These are phyloP conservation scores for Adelognathus sp. DNA, from an alignment of 2,888 invertebrate species.

Conservation along the genomic window DNA sequence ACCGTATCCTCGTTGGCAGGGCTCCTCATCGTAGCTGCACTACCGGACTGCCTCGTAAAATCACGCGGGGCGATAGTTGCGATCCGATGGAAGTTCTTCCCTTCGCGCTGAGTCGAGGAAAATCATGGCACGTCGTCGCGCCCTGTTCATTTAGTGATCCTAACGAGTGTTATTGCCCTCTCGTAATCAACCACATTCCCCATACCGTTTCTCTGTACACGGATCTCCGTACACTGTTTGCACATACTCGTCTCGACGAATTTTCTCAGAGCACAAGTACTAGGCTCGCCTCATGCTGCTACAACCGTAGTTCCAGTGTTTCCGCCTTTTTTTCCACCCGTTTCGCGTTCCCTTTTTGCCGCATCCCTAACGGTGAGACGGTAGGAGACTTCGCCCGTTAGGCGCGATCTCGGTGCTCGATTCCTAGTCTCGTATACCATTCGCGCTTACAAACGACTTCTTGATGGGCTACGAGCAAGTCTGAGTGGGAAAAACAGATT, in stretches of 20 bases:
- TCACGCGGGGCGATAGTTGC: slow-evolving; percentile 25
- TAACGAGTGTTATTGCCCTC: not conserved
- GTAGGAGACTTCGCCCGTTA: slow-evolving; percentile 43
- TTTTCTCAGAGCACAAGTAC: slow-evolving; percentile 3
- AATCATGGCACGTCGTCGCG: not conserved
- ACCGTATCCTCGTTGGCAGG: not conserved
- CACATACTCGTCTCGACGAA: not conserved
- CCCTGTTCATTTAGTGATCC: not conserved
- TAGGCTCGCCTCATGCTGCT: not conserved
- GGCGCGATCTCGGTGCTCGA: slow-evolving; percentile 17
- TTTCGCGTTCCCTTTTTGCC: slow-evolving; percentile 56
- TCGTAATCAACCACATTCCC: slow-evolving; percentile 25
- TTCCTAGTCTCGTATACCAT: not conserved
- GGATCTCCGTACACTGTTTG: not conserved
- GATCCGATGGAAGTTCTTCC: not conserved
- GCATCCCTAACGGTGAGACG: slow-evolving; percentile 54
- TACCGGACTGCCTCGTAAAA: slow-evolving; percentile 16
- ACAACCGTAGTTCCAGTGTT: not conserved
- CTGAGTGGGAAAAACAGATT: not conserved
- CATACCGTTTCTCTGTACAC: not conserved
- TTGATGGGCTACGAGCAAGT: not conserved
- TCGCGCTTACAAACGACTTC: slow-evolving; percentile 15
- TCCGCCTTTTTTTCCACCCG: slow-evolving; percentile 41
- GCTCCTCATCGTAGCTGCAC: not conserved
- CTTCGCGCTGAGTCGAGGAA: not conserved